Evolutionary conservation across 2,888 invertebrate genomes (phyloP), one percentile per base, ranked within the genome.

Genomic region (Flexamia atlantica): DNA sequence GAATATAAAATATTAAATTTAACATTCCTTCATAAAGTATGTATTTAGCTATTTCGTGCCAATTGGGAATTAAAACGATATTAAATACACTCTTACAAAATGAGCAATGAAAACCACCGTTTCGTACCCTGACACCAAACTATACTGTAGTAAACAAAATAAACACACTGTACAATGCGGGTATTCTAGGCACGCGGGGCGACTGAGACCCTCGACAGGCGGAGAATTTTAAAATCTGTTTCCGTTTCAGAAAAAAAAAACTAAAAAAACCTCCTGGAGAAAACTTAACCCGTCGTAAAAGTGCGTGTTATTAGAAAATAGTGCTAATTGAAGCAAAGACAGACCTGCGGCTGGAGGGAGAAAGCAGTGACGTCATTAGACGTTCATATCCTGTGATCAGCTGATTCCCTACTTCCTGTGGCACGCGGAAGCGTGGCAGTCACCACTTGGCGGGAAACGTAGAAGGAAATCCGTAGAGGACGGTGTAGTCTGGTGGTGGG

Each of bases 291-390:
- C 9, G 28, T 64, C 28, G 64, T 64, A 7, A n/a, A n/a, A 64
- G 64, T 30, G 25, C 25, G 64, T 57, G 20, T 64, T 64, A 14
- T 64, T 28, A 28, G 64, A 30, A 28, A 30, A 64, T 53, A 17
- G 25, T 28, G 30, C 28, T 64, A 64, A 64, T n/a, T 64, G 64
- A 64, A 28, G 64, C 28, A 64, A 20, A 53, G 46, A 9, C 36
- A 50, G n/a, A 50, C 57, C 3, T 17, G 17, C 46, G 12, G n/a
- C 46, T 46, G 10, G 3, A 4, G 7, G 17, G 64, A 64, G 64
- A 64, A 64, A 64, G 64, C 64, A 64, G 28, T 64, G 64, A 64
- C 28, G 64, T 64, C 64, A 64, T 20, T 20, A 64, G 14, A 57
- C 2, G 53, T 23, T 53, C 53, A 53, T 53, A 53, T 53, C 53